A percentile compares a stretch with the other conserved stretches of the same genome.
phyloP scores from a whole-genome alignment of 2,113 vertebrate species.

The Chroicocephalus ridibundus region DNA sequence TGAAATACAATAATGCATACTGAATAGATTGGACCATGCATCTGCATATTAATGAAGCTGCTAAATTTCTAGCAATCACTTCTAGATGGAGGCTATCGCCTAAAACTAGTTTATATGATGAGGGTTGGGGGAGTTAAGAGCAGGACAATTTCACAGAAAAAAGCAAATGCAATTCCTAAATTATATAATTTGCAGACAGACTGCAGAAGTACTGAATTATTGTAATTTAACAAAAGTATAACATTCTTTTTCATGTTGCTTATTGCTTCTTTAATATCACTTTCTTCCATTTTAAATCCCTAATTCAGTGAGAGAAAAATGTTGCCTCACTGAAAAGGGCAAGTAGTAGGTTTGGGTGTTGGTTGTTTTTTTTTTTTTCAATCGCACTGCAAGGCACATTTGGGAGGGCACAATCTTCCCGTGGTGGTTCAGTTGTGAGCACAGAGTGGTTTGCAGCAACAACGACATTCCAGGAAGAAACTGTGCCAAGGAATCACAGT shows the following conservation, averaged over 20 bases:
- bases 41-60: conserved; percentile 55
- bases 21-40: conserved; percentile 26
- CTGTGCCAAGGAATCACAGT: not conserved
- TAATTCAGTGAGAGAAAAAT: not conserved
- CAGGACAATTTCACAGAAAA: not conserved
- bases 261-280: not conserved
- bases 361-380: not conserved
- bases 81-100: conserved; percentile 4
- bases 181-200: conserved; percentile 4
- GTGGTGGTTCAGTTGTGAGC: not conserved
- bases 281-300: not conserved
- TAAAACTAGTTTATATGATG: conserved; percentile 1
- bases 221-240: not conserved
- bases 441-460: not conserved
- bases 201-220: not conserved
- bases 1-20: conserved; percentile 53
- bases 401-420: not conserved
- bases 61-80: conserved; percentile 27
- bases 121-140: not conserved
- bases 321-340: not conserved
- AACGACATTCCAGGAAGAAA: not conserved
- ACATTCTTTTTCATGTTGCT: not conserved
- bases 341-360: rapidly evolving
- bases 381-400: not conserved
- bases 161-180: conserved; percentile 2